A percentile compares a stretch with the other conserved stretches of the same genome.
Conservation (phyloP, 2,888 invertebrate species). For the Pristionchus arcanus region DNA sequence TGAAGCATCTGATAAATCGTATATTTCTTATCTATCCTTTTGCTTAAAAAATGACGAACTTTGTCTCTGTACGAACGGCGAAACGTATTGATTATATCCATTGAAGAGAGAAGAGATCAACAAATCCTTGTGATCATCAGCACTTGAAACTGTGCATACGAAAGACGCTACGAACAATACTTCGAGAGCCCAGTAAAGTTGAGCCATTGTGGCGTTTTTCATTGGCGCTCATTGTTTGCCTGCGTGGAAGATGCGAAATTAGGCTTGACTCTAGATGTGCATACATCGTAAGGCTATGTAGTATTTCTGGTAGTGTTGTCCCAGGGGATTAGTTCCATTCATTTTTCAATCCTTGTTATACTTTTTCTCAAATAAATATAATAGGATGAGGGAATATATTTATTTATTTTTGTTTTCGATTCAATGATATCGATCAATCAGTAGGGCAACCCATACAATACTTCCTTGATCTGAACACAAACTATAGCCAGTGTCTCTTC, state of each 20-base stretch:
- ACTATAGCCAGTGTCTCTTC: neutral
- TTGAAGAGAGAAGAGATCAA: neutral
- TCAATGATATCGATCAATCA: no score
- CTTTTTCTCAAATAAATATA: neutral
- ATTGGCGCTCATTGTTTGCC: neutral
- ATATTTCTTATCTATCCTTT: neutral
- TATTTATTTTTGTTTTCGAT: no score
- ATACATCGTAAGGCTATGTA: neutral
- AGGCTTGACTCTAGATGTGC: neutral
- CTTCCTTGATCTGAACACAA: neutral
- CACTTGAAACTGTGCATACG: neutral
- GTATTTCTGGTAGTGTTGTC: neutral
- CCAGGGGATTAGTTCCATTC: neutral
- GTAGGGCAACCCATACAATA: no score
- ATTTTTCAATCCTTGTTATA: neutral
- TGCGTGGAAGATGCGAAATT: neutral
- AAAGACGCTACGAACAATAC: neutral
- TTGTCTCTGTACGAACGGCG: neutral
- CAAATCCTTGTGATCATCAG: neutral
- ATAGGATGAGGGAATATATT: no score
- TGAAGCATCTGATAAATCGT: neutral
- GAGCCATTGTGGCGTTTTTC: neutral
- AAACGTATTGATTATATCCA: neutral
- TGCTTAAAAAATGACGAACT: neutral
- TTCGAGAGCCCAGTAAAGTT: neutral